Percentiles rank a stretch among this genome's conserved stretches.
phyloP scores from a whole-genome alignment of 2,888 invertebrate genomes.

The Limnephilus lunatus region DNA sequence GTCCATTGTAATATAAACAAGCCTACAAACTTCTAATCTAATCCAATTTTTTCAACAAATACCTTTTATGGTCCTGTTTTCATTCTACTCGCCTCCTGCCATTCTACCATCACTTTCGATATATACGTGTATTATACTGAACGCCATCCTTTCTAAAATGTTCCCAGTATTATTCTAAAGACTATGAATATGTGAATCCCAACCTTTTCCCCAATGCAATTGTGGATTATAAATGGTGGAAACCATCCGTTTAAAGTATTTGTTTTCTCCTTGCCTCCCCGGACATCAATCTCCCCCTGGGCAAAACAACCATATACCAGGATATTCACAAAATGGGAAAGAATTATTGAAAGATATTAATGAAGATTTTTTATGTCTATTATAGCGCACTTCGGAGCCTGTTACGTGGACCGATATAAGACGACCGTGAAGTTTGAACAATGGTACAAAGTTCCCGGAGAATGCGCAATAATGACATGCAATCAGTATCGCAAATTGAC shows the following conservation, averaged over 20 bases:
- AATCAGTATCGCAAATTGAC: not conserved
- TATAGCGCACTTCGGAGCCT: not conserved
- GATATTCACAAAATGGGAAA: not conserved
- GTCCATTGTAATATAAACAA: not conserved
- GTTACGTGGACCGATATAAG: not conserved
- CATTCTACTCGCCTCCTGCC: not conserved
- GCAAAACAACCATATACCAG: no score
- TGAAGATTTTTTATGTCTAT: not conserved
- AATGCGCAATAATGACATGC: not conserved
- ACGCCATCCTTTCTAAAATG: no score
- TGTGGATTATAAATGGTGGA: not conserved
- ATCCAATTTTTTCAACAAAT: not conserved
- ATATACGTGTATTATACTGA: no score
- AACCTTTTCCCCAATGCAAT: no score
- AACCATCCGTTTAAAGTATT: not conserved
- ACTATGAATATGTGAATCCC: no score
- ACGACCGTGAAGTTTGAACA: not conserved
- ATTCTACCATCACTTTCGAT: no score
- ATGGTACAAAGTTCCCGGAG: not conserved
- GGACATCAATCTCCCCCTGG: not conserved
- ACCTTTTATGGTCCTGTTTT: not conserved
- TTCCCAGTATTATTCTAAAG: not conserved
- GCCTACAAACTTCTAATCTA: not conserved
- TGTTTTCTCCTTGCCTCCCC: no score
- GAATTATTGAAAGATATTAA: not conserved